These are phyloP conservation scores for Crotalus horridus DNA, from an alignment of 2,113 vertebrate species.

Conservation along the genomic window DNA sequence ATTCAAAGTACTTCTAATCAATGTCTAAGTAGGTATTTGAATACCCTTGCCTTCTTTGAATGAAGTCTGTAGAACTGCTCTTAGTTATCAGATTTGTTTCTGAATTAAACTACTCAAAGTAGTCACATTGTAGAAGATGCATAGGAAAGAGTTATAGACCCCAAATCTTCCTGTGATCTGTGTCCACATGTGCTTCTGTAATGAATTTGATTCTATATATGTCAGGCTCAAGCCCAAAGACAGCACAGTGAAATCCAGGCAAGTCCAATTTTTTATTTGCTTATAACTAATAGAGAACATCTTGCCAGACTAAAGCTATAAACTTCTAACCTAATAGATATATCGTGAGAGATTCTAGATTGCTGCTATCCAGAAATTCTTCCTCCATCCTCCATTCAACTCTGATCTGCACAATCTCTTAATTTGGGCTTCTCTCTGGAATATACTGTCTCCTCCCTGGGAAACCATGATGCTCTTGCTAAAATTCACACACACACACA, in stretches of 20 bases:
- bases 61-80: background rate
- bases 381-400: background rate
- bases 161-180: background rate
- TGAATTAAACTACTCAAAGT: background rate
- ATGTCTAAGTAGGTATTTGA: background rate
- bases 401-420: background rate
- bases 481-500: background rate
- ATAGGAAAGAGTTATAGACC: background rate
- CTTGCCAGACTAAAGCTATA: background rate
- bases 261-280: too few species aligned
- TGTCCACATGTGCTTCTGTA: background rate
- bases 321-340: background rate
- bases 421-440: background rate
- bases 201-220: background rate
- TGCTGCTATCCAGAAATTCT: background rate
- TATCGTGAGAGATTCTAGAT: background rate
- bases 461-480: background rate
- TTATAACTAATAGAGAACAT: background rate
- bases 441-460: background rate
- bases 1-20: background rate
- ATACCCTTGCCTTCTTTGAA: background rate
- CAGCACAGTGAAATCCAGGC: background rate
- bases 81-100: background rate
- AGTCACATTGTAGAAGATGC: background rate
- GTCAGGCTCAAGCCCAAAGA: background rate